Evolutionary conservation across 2,888 invertebrate species (phyloP).

Genomic region (Philereme transversata): DNA sequence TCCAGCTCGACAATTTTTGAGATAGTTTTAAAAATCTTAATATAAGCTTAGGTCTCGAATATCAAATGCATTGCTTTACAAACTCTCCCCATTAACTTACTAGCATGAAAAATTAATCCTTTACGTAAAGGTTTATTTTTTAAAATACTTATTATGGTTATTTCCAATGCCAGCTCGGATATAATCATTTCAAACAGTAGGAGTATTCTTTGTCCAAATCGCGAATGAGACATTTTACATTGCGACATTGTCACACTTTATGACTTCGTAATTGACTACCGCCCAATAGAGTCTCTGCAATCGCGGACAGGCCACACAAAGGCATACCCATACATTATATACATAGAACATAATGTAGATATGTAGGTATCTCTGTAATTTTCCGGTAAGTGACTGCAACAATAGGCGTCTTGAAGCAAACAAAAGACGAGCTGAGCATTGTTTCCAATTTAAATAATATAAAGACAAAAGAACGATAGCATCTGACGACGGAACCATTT

Average conservation of each 20-base stretch:
- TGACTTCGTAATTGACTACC: constrained; percentile 65
- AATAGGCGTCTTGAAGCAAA: constrained; percentile 68
- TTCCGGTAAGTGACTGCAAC: constrained; percentile 62
- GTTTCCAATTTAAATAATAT: constrained; percentile 61
- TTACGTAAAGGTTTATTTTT: too few species aligned
- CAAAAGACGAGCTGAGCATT: constrained; percentile 64
- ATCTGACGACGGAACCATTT: constrained; percentile 38
- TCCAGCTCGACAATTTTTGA: too few species aligned
- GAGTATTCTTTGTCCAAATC: constrained; percentile 1
- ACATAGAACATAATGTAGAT: constrained; percentile 8
- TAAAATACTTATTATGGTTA: too few species aligned
- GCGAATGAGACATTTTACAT: constrained; percentile 8
- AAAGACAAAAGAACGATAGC: constrained; percentile 56
- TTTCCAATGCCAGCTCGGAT: too few species aligned
- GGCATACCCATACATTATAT: constrained; percentile 37
- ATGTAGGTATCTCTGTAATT: constrained; percentile 33
- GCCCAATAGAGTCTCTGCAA: constrained; percentile 52
- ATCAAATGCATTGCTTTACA: too few species aligned
- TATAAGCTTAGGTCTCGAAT: too few species aligned
- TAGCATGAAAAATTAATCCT: too few species aligned
- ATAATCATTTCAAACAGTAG: too few species aligned
- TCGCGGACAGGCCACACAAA: constrained; percentile 44
- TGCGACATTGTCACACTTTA: constrained; percentile 38
- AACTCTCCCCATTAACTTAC: too few species aligned
- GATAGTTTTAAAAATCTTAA: too few species aligned